phyloP scores from a whole-genome alignment of 2,888 invertebrate species.

The Gortyna flavago region DNA sequence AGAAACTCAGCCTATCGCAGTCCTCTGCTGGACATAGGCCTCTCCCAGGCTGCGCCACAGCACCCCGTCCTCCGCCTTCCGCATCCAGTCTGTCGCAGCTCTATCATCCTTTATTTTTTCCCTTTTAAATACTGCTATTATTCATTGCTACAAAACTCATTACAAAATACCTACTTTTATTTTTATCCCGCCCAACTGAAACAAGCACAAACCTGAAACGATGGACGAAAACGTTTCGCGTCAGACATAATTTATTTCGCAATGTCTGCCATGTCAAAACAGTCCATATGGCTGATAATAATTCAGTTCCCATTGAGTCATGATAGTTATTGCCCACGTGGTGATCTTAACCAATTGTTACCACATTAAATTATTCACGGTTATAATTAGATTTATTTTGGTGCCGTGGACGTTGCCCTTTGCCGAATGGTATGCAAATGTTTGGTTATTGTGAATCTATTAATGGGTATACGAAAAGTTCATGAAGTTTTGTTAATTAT shows the following conservation, averaged over 20 bases:
- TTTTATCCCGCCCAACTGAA: constrained; percentile 4
- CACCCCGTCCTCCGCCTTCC: neutral
- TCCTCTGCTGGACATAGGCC: too few species aligned
- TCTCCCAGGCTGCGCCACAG: neutral
- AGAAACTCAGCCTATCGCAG: neutral
- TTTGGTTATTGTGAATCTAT: constrained; percentile 34
- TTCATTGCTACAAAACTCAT: neutral
- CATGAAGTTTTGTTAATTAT: neutral
- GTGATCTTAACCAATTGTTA: constrained; percentile 55
- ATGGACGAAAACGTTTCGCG: constrained; percentile 15
- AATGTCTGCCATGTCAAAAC: constrained; percentile 54
- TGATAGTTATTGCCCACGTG: constrained; percentile 36
- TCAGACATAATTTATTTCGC: constrained; percentile 52
- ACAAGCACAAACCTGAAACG: constrained; percentile 52
- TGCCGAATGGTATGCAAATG: constrained; percentile 51
- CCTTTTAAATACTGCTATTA: neutral
- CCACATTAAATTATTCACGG: constrained; percentile 53
- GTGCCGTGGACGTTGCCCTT: constrained; percentile 45
- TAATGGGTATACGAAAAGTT: constrained; percentile 14
- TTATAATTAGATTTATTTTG: constrained; percentile 62
- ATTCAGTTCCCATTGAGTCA: constrained; percentile 67
- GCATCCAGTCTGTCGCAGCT: neutral
- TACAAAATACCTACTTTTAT: constrained; percentile 5
- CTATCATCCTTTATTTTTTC: neutral
- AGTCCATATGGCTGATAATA: constrained; percentile 58